Conservation (phyloP, 2,888 invertebrate genomes). For the Dysmachus trigonus region DNA sequence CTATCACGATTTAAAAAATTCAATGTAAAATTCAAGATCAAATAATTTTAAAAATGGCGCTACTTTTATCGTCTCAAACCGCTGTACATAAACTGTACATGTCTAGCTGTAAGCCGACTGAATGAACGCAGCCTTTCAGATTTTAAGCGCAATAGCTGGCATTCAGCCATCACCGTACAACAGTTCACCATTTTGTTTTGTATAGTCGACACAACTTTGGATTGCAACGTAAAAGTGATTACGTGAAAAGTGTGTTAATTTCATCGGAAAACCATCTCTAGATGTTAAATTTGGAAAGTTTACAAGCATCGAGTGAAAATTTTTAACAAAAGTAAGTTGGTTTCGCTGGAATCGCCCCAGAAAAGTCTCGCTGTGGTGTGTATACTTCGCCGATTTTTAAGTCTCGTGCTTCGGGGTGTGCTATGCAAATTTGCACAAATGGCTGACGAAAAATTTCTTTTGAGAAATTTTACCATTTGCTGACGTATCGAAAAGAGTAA, state of each 20-base stretch:
- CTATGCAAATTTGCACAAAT: conserved; percentile 9
- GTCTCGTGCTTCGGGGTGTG: conserved; percentile 12
- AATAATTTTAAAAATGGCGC: too few species aligned
- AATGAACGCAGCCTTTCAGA: background rate
- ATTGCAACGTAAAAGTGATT: conserved; percentile 29
- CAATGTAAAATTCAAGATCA: too few species aligned
- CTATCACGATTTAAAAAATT: too few species aligned
- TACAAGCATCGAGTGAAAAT: background rate
- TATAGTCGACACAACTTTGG: background rate
- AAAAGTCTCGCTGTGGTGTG: background rate
- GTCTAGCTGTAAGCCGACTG: background rate
- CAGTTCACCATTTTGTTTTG: conserved; percentile 24
- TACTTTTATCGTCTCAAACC: too few species aligned
- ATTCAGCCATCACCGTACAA: background rate
- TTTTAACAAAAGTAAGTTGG: conserved; percentile 3
- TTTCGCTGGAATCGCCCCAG: too few species aligned
- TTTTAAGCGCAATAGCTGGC: background rate
- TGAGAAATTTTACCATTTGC: background rate
- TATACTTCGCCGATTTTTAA: background rate
- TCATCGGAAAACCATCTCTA: background rate
- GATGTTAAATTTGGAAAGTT: background rate
- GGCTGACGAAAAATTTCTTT: background rate
- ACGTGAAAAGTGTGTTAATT: conserved; percentile 18
- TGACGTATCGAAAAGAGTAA: background rate
- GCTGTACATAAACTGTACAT: background rate